A percentile compares a stretch with the other conserved stretches of the same genome.
Conservation (phyloP, 2,113 vertebrate species). For the Stictonetta naevosa region DNA sequence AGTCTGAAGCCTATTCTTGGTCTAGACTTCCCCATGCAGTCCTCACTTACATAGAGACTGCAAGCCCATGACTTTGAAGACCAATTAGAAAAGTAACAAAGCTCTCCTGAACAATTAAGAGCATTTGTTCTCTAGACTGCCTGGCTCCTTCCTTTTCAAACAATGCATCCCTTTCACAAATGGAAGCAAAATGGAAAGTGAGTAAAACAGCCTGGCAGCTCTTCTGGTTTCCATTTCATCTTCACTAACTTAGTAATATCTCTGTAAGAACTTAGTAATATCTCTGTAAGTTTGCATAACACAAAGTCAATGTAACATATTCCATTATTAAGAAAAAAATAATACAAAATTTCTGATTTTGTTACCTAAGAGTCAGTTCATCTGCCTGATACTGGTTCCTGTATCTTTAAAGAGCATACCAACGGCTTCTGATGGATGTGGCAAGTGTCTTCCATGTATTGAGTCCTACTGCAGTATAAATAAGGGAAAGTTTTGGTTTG, state of each 20-base stretch:
- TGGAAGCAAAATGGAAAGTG: neutral
- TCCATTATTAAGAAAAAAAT: neutral
- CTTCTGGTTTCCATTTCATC: slow-evolving; percentile 7
- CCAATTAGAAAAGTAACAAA: neutral
- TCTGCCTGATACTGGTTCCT: neutral
- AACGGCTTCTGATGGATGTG: neutral
- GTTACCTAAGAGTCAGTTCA: neutral
- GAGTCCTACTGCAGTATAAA: neutral
- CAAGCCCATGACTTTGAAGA: neutral
- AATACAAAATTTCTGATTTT: neutral
- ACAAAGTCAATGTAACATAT: neutral
- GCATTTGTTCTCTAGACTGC: slow-evolving; percentile 16
- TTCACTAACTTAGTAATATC: slow-evolving; percentile 6
- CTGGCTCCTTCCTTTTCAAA: slow-evolving; percentile 31
- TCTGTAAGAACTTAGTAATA: neutral
- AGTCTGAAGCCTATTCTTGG: neutral
- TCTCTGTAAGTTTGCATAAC: neutral
- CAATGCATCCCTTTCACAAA: neutral
- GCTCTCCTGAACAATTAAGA: neutral
- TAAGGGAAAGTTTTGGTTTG: neutral
- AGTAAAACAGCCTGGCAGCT: slow-evolving; percentile 21
- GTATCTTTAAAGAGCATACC: neutral
- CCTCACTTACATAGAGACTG: neutral
- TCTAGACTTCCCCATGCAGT: neutral
- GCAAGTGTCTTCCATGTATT: neutral